Conservation (phyloP, 2,797 vertebrate genomes). For the Mormyrops boulengeri region DNA sequence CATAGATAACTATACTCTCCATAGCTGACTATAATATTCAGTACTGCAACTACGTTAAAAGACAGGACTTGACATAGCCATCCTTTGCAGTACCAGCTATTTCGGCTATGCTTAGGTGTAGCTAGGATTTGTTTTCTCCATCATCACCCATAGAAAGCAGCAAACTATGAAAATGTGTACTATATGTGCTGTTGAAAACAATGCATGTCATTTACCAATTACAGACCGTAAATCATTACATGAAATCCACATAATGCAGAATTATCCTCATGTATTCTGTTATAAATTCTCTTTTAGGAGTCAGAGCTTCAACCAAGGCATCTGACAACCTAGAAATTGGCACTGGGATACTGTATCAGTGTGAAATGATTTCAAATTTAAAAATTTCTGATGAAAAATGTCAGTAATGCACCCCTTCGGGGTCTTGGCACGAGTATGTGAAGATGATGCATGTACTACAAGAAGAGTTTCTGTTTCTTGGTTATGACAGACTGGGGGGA, state of each 20-base stretch:
- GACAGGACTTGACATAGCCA: neutral
- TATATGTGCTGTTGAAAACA: neutral
- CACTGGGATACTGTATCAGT: conserved; percentile 22
- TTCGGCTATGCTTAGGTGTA: neutral
- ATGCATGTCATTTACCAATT: conserved; percentile 26
- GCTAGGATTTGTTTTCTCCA: neutral
- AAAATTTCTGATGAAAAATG: conserved; percentile 53
- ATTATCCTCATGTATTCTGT: conserved; percentile 18
- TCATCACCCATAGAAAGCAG: neutral
- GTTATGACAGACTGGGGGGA: neutral
- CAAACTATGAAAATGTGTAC: neutral
- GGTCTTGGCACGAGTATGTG: conserved; percentile 48
- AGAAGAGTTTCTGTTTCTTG: neutral
- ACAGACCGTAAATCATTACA: conserved; percentile 40
- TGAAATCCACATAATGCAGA: conserved; percentile 15
- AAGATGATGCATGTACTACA: conserved; percentile 45
- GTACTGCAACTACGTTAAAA: neutral
- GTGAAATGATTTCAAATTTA: conserved; percentile 18
- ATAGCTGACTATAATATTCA: neutral
- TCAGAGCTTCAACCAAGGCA: conserved; percentile 29
- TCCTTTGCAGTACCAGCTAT: neutral
- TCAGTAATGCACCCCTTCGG: conserved; percentile 53
- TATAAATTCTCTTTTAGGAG: conserved; percentile 27
- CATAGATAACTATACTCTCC: neutral
- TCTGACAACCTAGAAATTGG: conserved; percentile 46